These are phyloP conservation scores for Rhogogaster chlorosoma DNA, from an alignment of 2,888 invertebrate genomes.

Conservation along the genomic window DNA sequence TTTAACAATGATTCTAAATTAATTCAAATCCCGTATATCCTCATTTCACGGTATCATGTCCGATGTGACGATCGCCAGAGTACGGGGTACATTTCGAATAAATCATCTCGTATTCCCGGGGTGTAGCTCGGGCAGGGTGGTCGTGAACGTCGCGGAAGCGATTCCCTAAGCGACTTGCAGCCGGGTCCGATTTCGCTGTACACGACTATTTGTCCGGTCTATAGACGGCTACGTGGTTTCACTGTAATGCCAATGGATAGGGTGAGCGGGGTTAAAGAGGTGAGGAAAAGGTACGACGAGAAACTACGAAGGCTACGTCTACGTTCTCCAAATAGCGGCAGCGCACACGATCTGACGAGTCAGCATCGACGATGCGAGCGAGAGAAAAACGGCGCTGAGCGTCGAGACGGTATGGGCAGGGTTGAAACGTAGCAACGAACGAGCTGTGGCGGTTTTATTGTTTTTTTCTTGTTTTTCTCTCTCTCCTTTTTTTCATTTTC, in stretches of 20 bases:
- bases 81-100: not conserved
- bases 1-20: not conserved
- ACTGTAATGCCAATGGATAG: constrained; percentile 41
- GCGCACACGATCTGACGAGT: constrained; percentile 45
- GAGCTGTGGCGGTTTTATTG: constrained; percentile 32
- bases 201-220: constrained; percentile 42
- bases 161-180: constrained; percentile 34
- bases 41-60: not conserved
- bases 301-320: not conserved
- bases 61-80: not conserved
- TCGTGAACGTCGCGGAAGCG: constrained; percentile 38
- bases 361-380: constrained; percentile 35
- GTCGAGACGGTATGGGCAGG: constrained; percentile 32
- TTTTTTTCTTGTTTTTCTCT: not conserved
- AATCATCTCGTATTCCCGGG: constrained; percentile 34
- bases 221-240: constrained; percentile 47
- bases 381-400: constrained; percentile 22
- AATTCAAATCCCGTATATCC: not conserved
- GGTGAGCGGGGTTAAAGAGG: constrained; percentile 39
- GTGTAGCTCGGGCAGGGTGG: constrained; percentile 9
- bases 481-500: not conserved
- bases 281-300: constrained; percentile 35
- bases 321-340: constrained; percentile 23
- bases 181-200: constrained; percentile 43
- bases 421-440: constrained; percentile 25